Conservation (phyloP, 2,113 vertebrate genomes). For the Martes martes region DNA sequence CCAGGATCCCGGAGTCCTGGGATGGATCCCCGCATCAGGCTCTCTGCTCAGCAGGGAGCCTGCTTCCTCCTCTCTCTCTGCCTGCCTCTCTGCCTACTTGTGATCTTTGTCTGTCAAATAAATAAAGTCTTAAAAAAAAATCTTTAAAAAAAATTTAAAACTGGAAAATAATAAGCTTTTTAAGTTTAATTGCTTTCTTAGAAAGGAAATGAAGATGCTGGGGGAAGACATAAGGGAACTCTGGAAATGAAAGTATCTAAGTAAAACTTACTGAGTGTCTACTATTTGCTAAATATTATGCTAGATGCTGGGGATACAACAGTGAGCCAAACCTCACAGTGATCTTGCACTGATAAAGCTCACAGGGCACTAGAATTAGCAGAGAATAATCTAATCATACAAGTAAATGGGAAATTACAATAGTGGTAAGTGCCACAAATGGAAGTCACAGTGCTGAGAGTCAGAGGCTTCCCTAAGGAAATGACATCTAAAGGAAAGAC, state of each 20-base stretch:
- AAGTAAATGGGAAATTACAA: background rate
- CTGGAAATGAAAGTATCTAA: background rate
- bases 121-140: too few relatives aligned
- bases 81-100: too few relatives aligned
- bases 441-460: background rate
- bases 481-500: background rate
- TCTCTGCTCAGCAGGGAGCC: too few relatives aligned
- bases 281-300: background rate
- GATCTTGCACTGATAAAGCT: background rate
- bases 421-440: background rate
- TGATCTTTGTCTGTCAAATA: too few relatives aligned
- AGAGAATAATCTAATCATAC: background rate
- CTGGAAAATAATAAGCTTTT: slow-evolving; percentile 22
- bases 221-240: background rate
- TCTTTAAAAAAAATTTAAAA: background rate
- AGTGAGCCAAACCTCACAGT: background rate
- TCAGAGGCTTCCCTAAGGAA: background rate
- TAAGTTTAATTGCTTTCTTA: background rate
- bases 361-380: background rate
- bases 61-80: too few relatives aligned
- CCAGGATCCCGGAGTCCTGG: too few relatives aligned
- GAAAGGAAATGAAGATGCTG: background rate
- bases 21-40: too few relatives aligned
- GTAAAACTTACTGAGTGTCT: background rate
- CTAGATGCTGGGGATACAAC: background rate